These are phyloP conservation scores for Alosa sapidissima DNA, from an alignment of 2,797 vertebrate species.

Conservation along the genomic window DNA sequence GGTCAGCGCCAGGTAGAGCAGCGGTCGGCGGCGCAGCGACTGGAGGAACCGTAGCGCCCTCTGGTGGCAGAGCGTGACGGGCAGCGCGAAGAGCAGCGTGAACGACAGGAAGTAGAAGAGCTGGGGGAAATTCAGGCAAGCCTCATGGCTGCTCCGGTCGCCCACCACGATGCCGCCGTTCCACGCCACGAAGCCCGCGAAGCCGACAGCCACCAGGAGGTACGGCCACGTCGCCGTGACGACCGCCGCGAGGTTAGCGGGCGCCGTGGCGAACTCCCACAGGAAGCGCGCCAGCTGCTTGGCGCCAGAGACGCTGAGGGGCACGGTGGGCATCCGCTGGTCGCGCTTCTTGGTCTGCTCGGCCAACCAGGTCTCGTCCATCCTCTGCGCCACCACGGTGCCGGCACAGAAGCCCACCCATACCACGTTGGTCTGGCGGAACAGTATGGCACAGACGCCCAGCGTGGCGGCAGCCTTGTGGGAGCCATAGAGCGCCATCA, in stretches of 20 bases:
- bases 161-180: slow-evolving; percentile 93
- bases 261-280: slow-evolving; percentile 68
- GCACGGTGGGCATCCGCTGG: slow-evolving; percentile 70
- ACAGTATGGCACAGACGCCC: slow-evolving; percentile 87
- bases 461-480: slow-evolving; percentile 90
- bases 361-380: slow-evolving; percentile 85
- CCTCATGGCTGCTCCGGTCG: slow-evolving; percentile 87
- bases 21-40: slow-evolving; percentile 73
- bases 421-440: slow-evolving; percentile 94
- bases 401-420: slow-evolving; percentile 95
- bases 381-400: slow-evolving; percentile 78
- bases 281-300: slow-evolving; percentile 74
- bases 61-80: slow-evolving; percentile 75
- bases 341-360: slow-evolving; percentile 87
- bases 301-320: slow-evolving; percentile 69
- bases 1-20: slow-evolving; percentile 70
- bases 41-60: slow-evolving; percentile 78
- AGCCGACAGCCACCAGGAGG: slow-evolving; percentile 65
- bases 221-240: slow-evolving; percentile 85
- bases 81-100: slow-evolving; percentile 82
- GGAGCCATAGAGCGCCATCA: slow-evolving; percentile 93
- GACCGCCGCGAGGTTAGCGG: slow-evolving; percentile 70
- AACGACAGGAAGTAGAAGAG: slow-evolving; percentile 94
- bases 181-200: slow-evolving; percentile 78
- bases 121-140: slow-evolving; percentile 90